phyloP scores from a whole-genome alignment of 2,797 vertebrate species.

The Xiphorhynchus erythropygius region DNA sequence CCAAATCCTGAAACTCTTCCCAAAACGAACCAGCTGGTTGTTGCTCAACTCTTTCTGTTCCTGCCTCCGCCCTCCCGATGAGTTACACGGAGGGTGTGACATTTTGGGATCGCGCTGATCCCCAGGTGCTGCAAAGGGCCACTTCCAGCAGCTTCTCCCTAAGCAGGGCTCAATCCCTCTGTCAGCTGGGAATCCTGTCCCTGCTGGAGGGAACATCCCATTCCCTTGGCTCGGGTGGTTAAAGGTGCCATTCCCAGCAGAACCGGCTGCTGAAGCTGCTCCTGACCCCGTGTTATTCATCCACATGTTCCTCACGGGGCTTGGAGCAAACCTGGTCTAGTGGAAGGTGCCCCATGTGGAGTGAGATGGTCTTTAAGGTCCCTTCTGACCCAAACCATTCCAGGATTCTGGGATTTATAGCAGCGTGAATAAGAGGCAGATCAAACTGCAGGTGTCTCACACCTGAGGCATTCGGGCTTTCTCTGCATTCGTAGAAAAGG shows the following conservation, averaged over 20 bases:
- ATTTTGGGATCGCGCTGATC: neutral
- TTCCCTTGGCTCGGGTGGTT: neutral
- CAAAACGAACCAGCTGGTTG: conserved; percentile 45
- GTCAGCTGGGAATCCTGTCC: neutral
- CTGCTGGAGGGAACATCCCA: neutral
- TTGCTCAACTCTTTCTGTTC: conserved; percentile 22
- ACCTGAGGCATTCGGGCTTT: neutral
- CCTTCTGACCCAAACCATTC: too few species aligned
- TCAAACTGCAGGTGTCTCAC: neutral
- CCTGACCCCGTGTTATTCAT: neutral
- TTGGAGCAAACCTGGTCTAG: neutral
- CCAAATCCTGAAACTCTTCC: conserved; percentile 61
- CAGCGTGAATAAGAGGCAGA: accelerated
- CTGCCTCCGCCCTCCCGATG: conserved; percentile 48
- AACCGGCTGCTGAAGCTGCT: neutral
- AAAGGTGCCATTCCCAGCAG: neutral
- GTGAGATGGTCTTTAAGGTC: neutral
- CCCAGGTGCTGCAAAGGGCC: conserved; percentile 26
- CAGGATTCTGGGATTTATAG: neutral
- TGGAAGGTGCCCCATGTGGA: accelerated
- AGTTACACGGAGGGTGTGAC: conserved; percentile 52
- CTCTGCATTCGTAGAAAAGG: neutral
- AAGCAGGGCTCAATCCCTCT: neutral
- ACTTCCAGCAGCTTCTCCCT: conserved; percentile 3
- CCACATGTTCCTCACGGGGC: neutral